phyloP scores from a whole-genome alignment of 2,113 vertebrate species.

The Lota lota region DNA sequence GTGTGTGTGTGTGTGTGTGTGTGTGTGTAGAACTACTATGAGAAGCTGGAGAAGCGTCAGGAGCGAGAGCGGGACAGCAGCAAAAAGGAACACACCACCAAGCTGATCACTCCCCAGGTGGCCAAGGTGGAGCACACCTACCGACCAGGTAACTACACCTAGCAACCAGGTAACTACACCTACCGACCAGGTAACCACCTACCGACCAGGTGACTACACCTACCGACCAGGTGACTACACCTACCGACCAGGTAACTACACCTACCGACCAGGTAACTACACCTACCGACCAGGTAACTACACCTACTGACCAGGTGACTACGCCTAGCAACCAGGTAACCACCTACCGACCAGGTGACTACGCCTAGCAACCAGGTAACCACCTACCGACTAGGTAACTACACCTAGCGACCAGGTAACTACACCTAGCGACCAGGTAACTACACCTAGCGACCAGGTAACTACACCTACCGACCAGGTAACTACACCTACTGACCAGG shows the following conservation, averaged over 20 bases:
- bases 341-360: too few species aligned
- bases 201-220: neutral
- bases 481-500: too few species aligned
- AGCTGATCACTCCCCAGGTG: slow-evolving; percentile 96
- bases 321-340: too few species aligned
- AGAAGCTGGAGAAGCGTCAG: slow-evolving; percentile 91
- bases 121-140: slow-evolving; percentile 93
- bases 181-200: neutral
- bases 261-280: too few species aligned
- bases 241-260: too few species aligned
- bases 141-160: slow-evolving; percentile 80
- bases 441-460: too few species aligned
- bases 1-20: neutral
- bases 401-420: too few species aligned
- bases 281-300: too few species aligned
- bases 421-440: too few species aligned
- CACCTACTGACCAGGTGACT: too few species aligned
- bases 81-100: slow-evolving; percentile 87
- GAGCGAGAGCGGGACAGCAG: slow-evolving; percentile 78
- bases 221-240: neutral
- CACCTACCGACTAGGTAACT: too few species aligned
- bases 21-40: slow-evolving; percentile 87
- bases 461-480: too few species aligned
- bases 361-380: neutral
- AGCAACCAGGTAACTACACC: neutral